These are phyloP conservation scores for Channa maculata DNA, from an alignment of 2,113 vertebrate species.

Conservation along the genomic window DNA sequence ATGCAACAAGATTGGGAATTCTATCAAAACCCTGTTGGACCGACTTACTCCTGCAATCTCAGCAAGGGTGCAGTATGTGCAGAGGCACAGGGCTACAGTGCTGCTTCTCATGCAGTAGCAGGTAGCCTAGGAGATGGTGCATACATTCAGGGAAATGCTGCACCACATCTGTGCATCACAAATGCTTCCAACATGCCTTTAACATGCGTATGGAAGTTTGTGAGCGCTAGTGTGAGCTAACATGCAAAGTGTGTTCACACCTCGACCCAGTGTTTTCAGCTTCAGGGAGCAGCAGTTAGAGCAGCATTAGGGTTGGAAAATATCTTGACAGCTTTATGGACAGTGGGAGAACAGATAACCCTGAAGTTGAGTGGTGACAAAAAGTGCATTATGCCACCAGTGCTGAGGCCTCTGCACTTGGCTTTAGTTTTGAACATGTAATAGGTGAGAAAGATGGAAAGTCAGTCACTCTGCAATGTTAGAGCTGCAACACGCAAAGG, in stretches of 20 bases:
- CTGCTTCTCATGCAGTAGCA: slow-evolving; percentile 37
- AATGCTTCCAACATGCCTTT: not conserved
- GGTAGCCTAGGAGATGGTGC: slow-evolving; percentile 35
- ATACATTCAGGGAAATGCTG: slow-evolving; percentile 43
- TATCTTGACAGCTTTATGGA: slow-evolving; percentile 46
- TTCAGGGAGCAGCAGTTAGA: slow-evolving; percentile 45
- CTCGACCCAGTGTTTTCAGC: slow-evolving; percentile 21
- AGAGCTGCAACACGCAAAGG: slow-evolving; percentile 2
- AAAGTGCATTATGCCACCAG: slow-evolving; percentile 45
- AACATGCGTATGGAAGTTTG: not conserved
- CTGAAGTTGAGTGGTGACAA: slow-evolving; percentile 42
- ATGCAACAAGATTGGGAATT: not conserved
- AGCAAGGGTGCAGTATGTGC: not conserved
- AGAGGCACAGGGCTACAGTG: not conserved
- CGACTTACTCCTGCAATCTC: slow-evolving; percentile 37
- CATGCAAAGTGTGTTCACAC: slow-evolving; percentile 51
- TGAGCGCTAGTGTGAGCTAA: slow-evolving; percentile 12
- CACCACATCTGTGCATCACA: slow-evolving; percentile 22
- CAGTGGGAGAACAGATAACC: slow-evolving; percentile 47
- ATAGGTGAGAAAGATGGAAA: too few species aligned
- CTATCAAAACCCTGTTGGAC: not conserved
- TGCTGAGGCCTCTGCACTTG: slow-evolving; percentile 9
- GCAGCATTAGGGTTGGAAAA: slow-evolving; percentile 54
- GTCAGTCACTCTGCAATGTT: slow-evolving; percentile 6
- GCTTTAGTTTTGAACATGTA: not conserved